phyloP scores from a whole-genome alignment of 2,888 invertebrate species.

The Lasioglossum lativentre region DNA sequence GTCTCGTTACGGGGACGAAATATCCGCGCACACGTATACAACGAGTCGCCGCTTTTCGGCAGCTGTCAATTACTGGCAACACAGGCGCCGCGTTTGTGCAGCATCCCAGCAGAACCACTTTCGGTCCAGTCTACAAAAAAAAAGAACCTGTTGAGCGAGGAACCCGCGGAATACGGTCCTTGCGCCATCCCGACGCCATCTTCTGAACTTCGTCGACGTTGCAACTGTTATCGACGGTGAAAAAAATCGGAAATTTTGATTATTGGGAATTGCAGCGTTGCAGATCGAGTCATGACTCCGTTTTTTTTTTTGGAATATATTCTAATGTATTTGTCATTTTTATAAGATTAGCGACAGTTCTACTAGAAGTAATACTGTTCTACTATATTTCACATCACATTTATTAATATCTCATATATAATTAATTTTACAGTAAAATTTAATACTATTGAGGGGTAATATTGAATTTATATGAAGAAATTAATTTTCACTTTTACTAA shows the following conservation, averaged over 20 bases:
- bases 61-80: constrained; percentile 81
- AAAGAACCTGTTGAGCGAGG: constrained; percentile 53
- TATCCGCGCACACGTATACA: constrained; percentile 56
- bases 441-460: too few species aligned
- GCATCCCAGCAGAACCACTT: constrained; percentile 76
- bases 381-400: too few species aligned
- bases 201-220: background rate
- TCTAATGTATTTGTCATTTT: too few species aligned
- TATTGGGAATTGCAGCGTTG: too few species aligned
- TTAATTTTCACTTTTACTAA: too few species aligned
- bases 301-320: too few species aligned
- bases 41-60: constrained; percentile 78
- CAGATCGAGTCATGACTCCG: too few species aligned
- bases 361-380: too few species aligned
- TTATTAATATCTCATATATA: too few species aligned
- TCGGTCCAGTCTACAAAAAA: constrained; percentile 75
- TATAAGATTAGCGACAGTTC: too few species aligned
- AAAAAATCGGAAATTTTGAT: background rate
- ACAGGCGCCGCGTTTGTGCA: constrained; percentile 76
- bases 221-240: constrained; percentile 2
- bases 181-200: constrained; percentile 23
- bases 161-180: constrained; percentile 26
- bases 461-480: too few species aligned
- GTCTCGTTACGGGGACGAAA: constrained; percentile 32
- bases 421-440: too few species aligned